Percentiles rank a stretch among this genome's conserved stretches.
These are phyloP conservation scores for Drosophila prosaltans DNA, from an alignment of 1,140 invertebrate genomes.

Conservation along the genomic window DNA sequence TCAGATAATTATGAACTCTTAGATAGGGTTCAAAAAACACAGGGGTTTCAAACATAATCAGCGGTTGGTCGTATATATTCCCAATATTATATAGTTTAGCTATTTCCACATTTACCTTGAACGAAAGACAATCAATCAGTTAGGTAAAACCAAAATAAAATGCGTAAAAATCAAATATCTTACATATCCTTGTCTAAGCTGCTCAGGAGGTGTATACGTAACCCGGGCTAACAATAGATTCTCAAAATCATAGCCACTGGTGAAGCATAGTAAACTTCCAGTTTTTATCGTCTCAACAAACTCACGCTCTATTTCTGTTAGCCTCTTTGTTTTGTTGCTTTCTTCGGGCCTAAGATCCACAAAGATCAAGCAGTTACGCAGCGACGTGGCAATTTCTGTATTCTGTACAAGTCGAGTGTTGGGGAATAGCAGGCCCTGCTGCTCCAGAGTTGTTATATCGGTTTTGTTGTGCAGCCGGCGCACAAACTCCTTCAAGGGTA, in stretches of 20 bases:
- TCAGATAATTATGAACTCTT: conserved; percentile 86
- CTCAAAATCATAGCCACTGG: conserved; percentile 86
- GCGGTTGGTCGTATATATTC: conserved; percentile 81
- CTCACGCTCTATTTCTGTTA: conserved; percentile 43
- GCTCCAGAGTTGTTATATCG: conserved; percentile 57
- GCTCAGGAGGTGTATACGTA: conserved; percentile 84
- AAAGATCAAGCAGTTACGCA: conserved; percentile 57
- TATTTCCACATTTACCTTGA: conserved; percentile 84
- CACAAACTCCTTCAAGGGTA: conserved; percentile 84
- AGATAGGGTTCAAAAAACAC: conserved; percentile 89
- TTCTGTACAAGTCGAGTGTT: conserved; percentile 60
- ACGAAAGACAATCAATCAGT: conserved; percentile 21
- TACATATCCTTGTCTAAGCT: conserved; percentile 84
- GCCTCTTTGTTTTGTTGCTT: background rate
- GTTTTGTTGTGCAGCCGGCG: conserved; percentile 56
- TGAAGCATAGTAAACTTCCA: conserved; percentile 90
- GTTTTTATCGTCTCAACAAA: conserved; percentile 85
- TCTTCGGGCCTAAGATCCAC: conserved; percentile 34
- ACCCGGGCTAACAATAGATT: conserved; percentile 88
- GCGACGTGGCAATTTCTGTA: conserved; percentile 45
- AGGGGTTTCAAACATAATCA: conserved; percentile 87
- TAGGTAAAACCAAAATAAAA: background rate
- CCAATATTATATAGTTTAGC: conserved; percentile 74
- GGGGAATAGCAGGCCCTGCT: conserved; percentile 73
- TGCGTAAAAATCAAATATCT: conserved; percentile 34